A percentile compares a stretch with the other conserved stretches of the same genome.
phyloP scores from a whole-genome alignment of 2,797 vertebrate species.

The Pygocentrus nattereri region DNA sequence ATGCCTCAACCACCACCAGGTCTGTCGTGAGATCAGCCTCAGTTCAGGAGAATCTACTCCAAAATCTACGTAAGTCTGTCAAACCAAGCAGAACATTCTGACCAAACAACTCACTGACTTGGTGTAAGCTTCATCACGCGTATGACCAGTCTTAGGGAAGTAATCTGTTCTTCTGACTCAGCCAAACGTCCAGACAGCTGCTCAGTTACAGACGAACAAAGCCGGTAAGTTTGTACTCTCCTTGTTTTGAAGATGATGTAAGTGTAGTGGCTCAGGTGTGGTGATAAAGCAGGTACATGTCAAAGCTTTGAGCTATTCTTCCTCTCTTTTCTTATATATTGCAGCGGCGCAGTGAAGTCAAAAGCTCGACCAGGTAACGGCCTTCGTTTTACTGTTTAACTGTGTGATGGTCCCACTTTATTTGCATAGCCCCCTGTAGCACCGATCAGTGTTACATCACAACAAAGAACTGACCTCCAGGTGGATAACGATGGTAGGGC shows the following conservation, averaged over 20 bases:
- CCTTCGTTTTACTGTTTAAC: neutral
- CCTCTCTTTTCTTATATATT: conserved; percentile 19
- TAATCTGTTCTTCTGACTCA: conserved; percentile 41
- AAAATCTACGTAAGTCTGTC: conserved; percentile 66
- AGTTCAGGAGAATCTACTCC: conserved; percentile 6
- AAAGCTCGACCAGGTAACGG: conserved; percentile 82
- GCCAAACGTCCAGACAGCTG: conserved; percentile 71
- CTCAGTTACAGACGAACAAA: conserved; percentile 70
- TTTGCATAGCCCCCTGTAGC: too few relatives aligned
- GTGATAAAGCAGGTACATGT: neutral
- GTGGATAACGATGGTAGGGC: too few relatives aligned
- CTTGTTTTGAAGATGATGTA: too few relatives aligned
- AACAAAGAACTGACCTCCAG: too few relatives aligned
- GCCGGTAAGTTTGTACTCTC: conserved; percentile 66
- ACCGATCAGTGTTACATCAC: too few relatives aligned
- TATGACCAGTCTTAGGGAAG: neutral
- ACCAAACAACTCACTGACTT: too few relatives aligned
- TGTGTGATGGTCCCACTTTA: too few relatives aligned
- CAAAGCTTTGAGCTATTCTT: neutral
- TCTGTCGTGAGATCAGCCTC: conserved; percentile 47
- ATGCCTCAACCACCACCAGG: conserved; percentile 67
- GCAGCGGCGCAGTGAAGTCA: conserved; percentile 72
- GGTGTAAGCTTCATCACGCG: neutral
- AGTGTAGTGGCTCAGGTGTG: neutral
- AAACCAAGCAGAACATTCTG: neutral